These are phyloP conservation scores for Abscondita cerata DNA, from an alignment of 2,888 invertebrate genomes.

Conservation along the genomic window DNA sequence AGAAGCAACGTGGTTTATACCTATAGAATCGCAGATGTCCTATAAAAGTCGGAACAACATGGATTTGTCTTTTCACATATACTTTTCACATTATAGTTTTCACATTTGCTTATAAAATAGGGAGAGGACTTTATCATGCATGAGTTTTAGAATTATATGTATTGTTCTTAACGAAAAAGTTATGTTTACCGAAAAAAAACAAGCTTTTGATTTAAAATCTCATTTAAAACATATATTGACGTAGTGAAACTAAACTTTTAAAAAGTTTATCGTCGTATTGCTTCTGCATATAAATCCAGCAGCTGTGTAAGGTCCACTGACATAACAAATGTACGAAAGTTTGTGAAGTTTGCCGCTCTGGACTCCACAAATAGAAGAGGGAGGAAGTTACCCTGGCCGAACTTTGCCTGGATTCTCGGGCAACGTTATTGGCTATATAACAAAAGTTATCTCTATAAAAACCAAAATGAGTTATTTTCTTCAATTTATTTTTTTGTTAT, in stretches of 20 bases:
- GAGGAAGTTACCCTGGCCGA: slow-evolving; percentile 32
- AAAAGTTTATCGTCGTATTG: slow-evolving; percentile 54
- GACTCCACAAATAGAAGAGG: slow-evolving; percentile 37
- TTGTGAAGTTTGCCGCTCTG: slow-evolving; percentile 42
- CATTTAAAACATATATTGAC: slow-evolving; percentile 50
- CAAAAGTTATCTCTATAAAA: slow-evolving; percentile 39
- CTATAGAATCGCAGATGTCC: slow-evolving; percentile 56
- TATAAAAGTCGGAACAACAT: slow-evolving; percentile 55
- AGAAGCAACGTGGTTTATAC: slow-evolving; percentile 49
- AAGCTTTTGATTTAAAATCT: slow-evolving; percentile 17
- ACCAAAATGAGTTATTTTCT: slow-evolving; percentile 35
- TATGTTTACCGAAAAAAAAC: slow-evolving; percentile 26
- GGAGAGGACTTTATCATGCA: slow-evolving; percentile 20
- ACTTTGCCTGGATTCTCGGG: slow-evolving; percentile 23
- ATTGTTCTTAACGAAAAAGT: background rate
- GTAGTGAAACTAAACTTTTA: slow-evolving; percentile 43
- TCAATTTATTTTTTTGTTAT: slow-evolving; percentile 19
- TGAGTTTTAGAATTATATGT: slow-evolving; percentile 17
- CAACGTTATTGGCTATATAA: slow-evolving; percentile 34
- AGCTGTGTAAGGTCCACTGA: slow-evolving; percentile 54
- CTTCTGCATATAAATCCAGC: slow-evolving; percentile 54
- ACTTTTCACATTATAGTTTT: slow-evolving; percentile 48
- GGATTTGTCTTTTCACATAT: slow-evolving; percentile 55
- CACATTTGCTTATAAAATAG: slow-evolving; percentile 29
- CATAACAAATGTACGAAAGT: slow-evolving; percentile 56